phyloP scores from a whole-genome alignment of 2,113 vertebrate genomes.

The Gambusia holbrooki region DNA sequence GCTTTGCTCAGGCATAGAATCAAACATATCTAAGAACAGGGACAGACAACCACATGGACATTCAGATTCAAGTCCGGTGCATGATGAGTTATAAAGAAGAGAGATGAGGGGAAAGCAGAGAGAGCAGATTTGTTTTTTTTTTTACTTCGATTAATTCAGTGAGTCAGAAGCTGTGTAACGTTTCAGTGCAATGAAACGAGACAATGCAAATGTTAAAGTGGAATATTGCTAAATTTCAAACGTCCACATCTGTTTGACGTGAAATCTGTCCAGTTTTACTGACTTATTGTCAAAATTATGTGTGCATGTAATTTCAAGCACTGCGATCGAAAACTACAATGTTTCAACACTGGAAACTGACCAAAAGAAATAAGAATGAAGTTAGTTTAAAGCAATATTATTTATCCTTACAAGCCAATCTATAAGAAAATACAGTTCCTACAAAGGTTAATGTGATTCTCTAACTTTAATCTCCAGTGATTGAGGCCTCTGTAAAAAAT shows the following conservation, averaged over 20 bases:
- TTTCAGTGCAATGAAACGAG: slow-evolving; percentile 56
- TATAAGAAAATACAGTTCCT: neutral
- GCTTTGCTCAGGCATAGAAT: slow-evolving; percentile 92
- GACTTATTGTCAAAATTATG: neutral
- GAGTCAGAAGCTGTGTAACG: slow-evolving; percentile 27
- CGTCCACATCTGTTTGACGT: neutral
- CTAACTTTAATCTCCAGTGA: neutral
- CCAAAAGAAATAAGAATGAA: neutral
- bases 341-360: neutral
- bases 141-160: slow-evolving; percentile 22
- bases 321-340: too few species aligned
- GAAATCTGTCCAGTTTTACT: neutral
- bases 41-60: slow-evolving; percentile 85
- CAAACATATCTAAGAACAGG: slow-evolving; percentile 99
- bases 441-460: neutral
- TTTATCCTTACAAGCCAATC: neutral
- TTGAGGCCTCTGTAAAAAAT: neutral
- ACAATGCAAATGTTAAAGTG: slow-evolving; percentile 52
- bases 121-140: slow-evolving; percentile 38
- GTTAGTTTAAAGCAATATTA: too few species aligned
- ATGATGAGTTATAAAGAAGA: slow-evolving; percentile 60
- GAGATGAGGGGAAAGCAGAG: slow-evolving; percentile 56
- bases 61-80: slow-evolving; percentile 70
- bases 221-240: slow-evolving; percentile 38
- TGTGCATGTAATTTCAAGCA: too few species aligned